These are phyloP conservation scores for Triplophysa yarkandensis DNA, from an alignment of 2,797 vertebrate genomes.

Conservation along the genomic window DNA sequence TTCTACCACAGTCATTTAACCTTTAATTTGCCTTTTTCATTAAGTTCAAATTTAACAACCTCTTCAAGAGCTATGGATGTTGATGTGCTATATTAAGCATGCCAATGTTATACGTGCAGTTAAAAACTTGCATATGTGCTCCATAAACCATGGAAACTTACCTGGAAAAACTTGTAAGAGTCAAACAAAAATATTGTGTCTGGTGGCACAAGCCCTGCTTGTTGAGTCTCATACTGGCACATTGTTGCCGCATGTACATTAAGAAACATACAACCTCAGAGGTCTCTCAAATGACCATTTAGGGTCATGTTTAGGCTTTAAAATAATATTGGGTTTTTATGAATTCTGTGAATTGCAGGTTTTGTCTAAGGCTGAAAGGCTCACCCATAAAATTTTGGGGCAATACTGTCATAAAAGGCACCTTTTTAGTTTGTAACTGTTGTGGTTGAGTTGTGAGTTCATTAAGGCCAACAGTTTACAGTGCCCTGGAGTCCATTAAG, in stretches of 20 bases:
- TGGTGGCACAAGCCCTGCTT: conserved; percentile 30
- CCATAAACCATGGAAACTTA: conserved; percentile 24
- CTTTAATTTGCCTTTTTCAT: too few relatives aligned
- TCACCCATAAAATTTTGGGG: neutral
- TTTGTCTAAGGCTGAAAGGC: conserved; percentile 25
- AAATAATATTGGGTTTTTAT: conserved; percentile 14
- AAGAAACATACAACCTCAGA: conserved; percentile 8
- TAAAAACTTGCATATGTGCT: conserved; percentile 3
- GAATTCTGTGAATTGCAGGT: conserved; percentile 32
- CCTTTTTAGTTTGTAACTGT: conserved; percentile 47
- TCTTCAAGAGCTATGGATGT: too few relatives aligned
- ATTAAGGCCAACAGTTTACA: conserved; percentile 58
- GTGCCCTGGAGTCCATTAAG: conserved; percentile 21
- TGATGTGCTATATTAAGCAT: neutral
- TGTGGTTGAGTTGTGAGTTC: conserved; percentile 51
- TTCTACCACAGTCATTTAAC: too few relatives aligned
- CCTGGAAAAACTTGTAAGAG: conserved; percentile 7
- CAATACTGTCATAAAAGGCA: neutral
- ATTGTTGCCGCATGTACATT: conserved; percentile 26
- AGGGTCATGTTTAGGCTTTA: conserved; percentile 3
- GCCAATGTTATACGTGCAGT: neutral
- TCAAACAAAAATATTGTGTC: conserved; percentile 33
- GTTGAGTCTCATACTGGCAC: conserved; percentile 40
- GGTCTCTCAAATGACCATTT: conserved; percentile 10
- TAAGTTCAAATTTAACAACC: too few relatives aligned